These are phyloP conservation scores for Monarcha castaneiventris DNA, from an alignment of 2,113 vertebrate species.

Conservation along the genomic window DNA sequence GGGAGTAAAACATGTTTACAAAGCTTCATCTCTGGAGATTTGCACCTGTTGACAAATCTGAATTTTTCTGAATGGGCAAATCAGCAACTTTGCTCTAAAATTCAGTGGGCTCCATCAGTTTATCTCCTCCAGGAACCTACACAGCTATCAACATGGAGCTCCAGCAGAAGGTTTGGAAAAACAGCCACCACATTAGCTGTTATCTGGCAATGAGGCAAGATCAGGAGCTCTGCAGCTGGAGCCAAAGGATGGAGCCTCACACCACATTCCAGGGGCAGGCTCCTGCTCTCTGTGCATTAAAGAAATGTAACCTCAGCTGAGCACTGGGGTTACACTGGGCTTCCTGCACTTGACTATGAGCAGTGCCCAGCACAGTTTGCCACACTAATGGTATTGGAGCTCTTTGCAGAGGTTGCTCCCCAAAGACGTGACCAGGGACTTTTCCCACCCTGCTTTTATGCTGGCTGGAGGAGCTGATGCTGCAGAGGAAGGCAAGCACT, in stretches of 20 bases:
- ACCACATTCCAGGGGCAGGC: neutral
- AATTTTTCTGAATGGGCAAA: neutral
- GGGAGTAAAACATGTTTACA: neutral
- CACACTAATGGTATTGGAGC: neutral
- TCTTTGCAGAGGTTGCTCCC: slow-evolving; percentile 6
- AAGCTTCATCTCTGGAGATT: neutral
- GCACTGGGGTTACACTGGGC: neutral
- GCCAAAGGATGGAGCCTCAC: neutral
- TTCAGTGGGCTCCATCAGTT: neutral
- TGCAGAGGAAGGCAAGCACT: neutral
- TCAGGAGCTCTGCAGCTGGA: neutral
- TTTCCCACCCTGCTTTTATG: neutral
- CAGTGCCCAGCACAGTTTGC: neutral
- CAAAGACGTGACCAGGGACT: neutral
- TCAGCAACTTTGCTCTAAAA: neutral
- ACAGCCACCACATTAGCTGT: neutral
- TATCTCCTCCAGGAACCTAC: neutral
- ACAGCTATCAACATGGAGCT: neutral
- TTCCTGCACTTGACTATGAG: neutral
- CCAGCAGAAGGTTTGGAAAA: neutral
- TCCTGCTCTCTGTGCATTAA: neutral
- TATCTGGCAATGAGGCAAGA: neutral
- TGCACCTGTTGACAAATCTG: neutral
- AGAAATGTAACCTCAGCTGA: neutral
- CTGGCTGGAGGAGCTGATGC: neutral